Percentiles rank a stretch among this genome's conserved stretches.
phyloP scores from a whole-genome alignment of 2,113 vertebrate genomes.

The Tachycineta bicolor region DNA sequence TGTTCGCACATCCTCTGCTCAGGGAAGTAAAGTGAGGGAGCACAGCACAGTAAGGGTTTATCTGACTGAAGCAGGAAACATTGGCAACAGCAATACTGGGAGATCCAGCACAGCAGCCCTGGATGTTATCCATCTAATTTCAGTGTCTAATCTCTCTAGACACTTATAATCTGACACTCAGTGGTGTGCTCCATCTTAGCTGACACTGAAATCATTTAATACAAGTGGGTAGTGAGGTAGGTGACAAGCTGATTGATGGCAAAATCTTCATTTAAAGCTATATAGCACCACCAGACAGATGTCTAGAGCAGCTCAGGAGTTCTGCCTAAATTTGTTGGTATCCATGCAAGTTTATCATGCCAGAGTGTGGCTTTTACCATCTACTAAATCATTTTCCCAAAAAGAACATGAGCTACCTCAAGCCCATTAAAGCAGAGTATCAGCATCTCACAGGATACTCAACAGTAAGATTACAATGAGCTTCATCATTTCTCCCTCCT shows the following conservation, averaged over 20 bases:
- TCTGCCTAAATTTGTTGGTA: neutral
- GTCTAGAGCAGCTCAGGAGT: neutral
- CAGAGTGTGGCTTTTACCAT: neutral
- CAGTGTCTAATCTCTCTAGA: conserved; percentile 63
- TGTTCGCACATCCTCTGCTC: neutral
- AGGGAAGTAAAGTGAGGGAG: neutral
- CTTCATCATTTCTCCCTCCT: neutral
- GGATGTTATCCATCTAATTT: conserved; percentile 58
- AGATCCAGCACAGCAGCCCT: neutral
- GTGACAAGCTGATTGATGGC: conserved; percentile 60
- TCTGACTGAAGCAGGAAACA: neutral
- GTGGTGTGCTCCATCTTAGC: conserved; percentile 49
- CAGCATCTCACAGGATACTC: neutral
- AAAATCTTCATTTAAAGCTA: conserved; percentile 31
- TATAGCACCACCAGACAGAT: neutral
- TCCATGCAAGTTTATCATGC: neutral
- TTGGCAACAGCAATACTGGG: neutral
- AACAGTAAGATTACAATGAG: neutral
- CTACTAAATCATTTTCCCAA: neutral
- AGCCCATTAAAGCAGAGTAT: neutral
- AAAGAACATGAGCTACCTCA: neutral
- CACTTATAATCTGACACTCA: conserved; percentile 63
- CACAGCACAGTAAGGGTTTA: neutral
- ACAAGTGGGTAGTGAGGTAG: conserved; percentile 57
- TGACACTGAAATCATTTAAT: conserved; percentile 66